Percentiles rank a stretch among this genome's conserved stretches.
Conservation (phyloP, 2,888 invertebrate species). For the Operophtera brumata region DNA sequence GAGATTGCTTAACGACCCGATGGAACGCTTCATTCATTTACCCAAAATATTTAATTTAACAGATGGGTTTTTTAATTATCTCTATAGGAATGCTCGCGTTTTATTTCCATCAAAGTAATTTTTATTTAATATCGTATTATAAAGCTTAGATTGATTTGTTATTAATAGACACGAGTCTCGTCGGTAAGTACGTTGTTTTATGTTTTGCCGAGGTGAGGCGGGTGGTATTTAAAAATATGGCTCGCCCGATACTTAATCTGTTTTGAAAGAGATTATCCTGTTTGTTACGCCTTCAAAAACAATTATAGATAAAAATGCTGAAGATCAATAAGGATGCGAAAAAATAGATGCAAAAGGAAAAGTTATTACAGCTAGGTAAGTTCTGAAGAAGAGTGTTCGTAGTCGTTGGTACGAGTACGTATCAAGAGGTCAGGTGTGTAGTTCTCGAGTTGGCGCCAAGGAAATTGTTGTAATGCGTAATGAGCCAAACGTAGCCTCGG, state of each 20-base stretch:
- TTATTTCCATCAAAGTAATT: conserved; percentile 33
- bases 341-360: background rate
- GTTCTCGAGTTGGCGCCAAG: conserved; percentile 23
- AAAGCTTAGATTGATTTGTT: conserved; percentile 10
- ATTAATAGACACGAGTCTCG: background rate
- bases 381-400: conserved; percentile 5
- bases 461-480: conserved; percentile 40
- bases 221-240: background rate
- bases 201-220: background rate
- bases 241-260: background rate
- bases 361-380: background rate
- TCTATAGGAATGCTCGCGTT: conserved; percentile 37
- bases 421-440: conserved; percentile 23
- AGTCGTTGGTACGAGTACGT: conserved; percentile 2
- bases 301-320: background rate
- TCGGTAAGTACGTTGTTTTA: background rate
- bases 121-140: conserved; percentile 38
- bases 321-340: background rate
- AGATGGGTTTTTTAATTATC: conserved; percentile 40
- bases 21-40: conserved; percentile 44
- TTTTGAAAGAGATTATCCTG: conserved; percentile 4
- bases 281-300: conserved; percentile 2
- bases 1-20: conserved; percentile 51
- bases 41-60: conserved; percentile 48
- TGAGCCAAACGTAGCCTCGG: conserved; percentile 51